Conservation (phyloP, 2,888 invertebrate genomes). For the Zelleria hepariella region DNA sequence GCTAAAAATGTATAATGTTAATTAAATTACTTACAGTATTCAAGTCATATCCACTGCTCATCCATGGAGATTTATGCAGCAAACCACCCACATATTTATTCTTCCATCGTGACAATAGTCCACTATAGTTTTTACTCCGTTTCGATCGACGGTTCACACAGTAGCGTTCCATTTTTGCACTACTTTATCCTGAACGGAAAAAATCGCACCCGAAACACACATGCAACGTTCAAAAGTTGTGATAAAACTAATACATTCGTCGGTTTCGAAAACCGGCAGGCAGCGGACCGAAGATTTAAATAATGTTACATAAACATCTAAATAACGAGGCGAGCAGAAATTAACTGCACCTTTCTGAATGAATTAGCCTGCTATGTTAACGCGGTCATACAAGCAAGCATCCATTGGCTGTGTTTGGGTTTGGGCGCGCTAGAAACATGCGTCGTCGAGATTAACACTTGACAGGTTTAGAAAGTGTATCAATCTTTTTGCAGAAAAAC, state of each 20-base stretch:
- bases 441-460: background rate
- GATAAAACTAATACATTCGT: slow-evolving; percentile 40
- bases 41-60: slow-evolving; percentile 54
- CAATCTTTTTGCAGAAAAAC: background rate
- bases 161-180: slow-evolving; percentile 50
- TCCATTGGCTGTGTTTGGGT: background rate
- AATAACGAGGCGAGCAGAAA: slow-evolving; percentile 47
- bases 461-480: slow-evolving; percentile 29
- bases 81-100: slow-evolving; percentile 44
- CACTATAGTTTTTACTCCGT: slow-evolving; percentile 39
- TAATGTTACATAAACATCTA: slow-evolving; percentile 47
- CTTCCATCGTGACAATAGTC: slow-evolving; percentile 50
- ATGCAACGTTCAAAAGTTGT: slow-evolving; percentile 19
- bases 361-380: slow-evolving; percentile 21
- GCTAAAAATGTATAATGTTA: background rate
- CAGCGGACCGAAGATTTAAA: slow-evolving; percentile 28
- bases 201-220: background rate
- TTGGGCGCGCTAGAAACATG: background rate
- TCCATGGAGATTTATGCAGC: slow-evolving; percentile 45
- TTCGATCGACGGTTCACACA: slow-evolving; percentile 54
- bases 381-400: slow-evolving; percentile 10
- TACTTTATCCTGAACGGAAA: background rate
- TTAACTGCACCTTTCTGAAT: slow-evolving; percentile 45
- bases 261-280: slow-evolving; percentile 27
- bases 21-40: slow-evolving; percentile 18